Evolutionary conservation across 2,888 invertebrate species (phyloP), one percentile per base, ranked within the genome.

Genomic region (Eudemis profundana): DNA sequence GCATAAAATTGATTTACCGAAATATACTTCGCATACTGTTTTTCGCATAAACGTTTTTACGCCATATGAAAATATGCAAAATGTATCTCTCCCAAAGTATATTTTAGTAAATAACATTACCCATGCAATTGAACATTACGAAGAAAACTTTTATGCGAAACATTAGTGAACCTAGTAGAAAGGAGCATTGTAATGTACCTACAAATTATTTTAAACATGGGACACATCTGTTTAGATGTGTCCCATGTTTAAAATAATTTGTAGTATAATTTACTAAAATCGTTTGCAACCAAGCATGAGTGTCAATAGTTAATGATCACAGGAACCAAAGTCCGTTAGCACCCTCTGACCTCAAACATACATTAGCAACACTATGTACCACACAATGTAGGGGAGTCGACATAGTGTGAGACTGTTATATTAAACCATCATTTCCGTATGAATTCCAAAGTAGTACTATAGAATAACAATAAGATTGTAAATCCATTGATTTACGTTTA

Each of bases 401-500:
- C 42, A 2, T 23, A 56, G 54, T 59, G 64, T 51, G 64, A 59
- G 51, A 59, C 47, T 50, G 15, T 27, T 27, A 59, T 27, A 65
- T 65, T 60, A 40, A 59, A 53, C 60, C 51, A 65, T 46, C 27
- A 46, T 60, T 65, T 65, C 65, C 65, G 60, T 21, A 64, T 53
- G 53, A 60, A 65, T 65, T 38, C 51, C 44, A 38, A 65, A 53
- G 53, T 7, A 44, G 44, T 27, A 51, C 53, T 38, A 59, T 53
- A 36, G 51, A 59, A 65, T 65, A 65, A 65, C 65, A 65, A 65
- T 60, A 51, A 60, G 53, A 60, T 65, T 65, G 53, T 65, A 65
- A 65, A 65, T 65, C 60, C 59, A 47, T 46, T 59, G 60, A 65
- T 65, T 65, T 65, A 65, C 65, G 65, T 47, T 60, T 65, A 65